Evolutionary conservation across 2,113 vertebrate genomes (phyloP).

Genomic region (Otocyon megalotis): DNA sequence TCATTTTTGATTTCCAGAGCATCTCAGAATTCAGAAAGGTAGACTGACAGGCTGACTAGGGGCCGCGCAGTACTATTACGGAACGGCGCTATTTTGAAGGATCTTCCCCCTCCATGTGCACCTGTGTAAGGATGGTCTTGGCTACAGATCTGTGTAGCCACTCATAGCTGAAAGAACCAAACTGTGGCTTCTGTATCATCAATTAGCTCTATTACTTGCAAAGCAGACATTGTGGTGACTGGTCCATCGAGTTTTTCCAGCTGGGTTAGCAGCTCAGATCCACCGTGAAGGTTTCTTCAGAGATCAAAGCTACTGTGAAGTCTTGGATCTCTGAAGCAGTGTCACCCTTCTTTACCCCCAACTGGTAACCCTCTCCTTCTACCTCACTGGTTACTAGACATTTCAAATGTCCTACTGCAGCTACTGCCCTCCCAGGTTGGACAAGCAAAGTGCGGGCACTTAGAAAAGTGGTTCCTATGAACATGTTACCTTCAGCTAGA

Average conservation of each 20-base stretch:
- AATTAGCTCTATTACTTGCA: neutral
- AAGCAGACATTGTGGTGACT: neutral
- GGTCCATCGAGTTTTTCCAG: conserved; percentile 48
- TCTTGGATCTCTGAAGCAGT: neutral
- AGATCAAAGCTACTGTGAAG: conserved; percentile 25
- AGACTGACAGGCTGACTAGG: neutral
- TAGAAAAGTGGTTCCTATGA: neutral
- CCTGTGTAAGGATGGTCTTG: neutral
- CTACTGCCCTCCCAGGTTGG: neutral
- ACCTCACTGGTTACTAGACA: neutral
- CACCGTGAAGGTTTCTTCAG: neutral
- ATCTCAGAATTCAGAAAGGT: conserved; percentile 21
- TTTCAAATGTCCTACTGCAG: neutral
- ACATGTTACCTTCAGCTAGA: neutral
- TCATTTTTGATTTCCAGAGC: neutral
- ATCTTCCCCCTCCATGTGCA: neutral
- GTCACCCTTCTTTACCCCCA: neutral
- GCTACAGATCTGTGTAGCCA: neutral
- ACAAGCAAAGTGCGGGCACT: neutral
- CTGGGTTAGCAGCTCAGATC: neutral
- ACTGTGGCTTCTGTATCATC: neutral
- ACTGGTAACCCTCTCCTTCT: neutral
- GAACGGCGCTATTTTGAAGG: neutral
- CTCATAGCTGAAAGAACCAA: neutral
- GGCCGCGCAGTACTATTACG: neutral